A percentile compares a stretch with the other conserved stretches of the same genome.
phyloP scores from a whole-genome alignment of 2,797 vertebrate species.

The Cetoscarus ocellatus region DNA sequence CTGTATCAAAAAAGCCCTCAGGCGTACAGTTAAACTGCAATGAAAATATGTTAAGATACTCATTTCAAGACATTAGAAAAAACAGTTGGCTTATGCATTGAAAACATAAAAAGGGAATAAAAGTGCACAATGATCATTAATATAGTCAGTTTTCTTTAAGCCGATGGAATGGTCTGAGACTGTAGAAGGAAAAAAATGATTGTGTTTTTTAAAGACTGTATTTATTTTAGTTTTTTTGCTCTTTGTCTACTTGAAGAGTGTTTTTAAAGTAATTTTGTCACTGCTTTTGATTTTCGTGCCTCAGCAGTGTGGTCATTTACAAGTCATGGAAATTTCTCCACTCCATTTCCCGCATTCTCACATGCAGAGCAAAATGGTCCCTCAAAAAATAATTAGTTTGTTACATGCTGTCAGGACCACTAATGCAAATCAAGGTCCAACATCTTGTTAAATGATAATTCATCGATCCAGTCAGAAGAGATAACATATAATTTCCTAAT shows the following conservation, averaged over 20 bases:
- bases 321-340: constrained; percentile 45
- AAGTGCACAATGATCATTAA: constrained; percentile 42
- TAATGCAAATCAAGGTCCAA: constrained; percentile 67
- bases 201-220: constrained; percentile 35
- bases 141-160: constrained; percentile 28
- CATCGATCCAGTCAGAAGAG: constrained; percentile 70
- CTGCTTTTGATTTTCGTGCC: constrained; percentile 32
- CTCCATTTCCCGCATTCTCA: constrained; percentile 56
- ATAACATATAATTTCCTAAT: constrained; percentile 77
- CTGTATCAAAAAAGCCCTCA: constrained; percentile 16
- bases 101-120: constrained; percentile 39
- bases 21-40: neutral
- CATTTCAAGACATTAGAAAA: constrained; percentile 16
- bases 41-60: constrained; percentile 12
- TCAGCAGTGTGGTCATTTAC: constrained; percentile 28
- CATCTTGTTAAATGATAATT: constrained; percentile 79
- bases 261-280: constrained; percentile 34
- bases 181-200: neutral
- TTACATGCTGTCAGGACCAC: constrained; percentile 60
- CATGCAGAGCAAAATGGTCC: constrained; percentile 35
- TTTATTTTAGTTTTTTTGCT: constrained; percentile 20
- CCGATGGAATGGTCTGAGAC: constrained; percentile 29
- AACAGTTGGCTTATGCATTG: constrained; percentile 15
- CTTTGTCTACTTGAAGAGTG: constrained; percentile 17
- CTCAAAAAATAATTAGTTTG: constrained; percentile 72